Evolutionary conservation across 2,797 vertebrate species (phyloP).

Genomic region (Tympanoctomys barrerae): DNA sequence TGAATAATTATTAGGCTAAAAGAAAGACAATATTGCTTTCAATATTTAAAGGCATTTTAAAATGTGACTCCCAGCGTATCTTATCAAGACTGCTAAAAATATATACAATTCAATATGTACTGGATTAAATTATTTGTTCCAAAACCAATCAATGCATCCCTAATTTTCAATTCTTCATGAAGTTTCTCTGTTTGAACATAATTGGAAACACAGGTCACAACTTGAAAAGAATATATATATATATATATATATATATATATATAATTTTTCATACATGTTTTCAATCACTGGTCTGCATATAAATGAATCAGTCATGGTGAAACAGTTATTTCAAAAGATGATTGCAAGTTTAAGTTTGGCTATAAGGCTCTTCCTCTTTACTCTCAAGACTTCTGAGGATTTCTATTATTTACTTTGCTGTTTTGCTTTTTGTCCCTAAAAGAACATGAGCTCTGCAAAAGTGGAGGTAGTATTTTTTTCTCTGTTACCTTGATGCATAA

Average conservation of each 20-base stretch:
- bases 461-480: background rate
- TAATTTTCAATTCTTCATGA: background rate
- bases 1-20: constrained; percentile 57
- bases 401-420: background rate
- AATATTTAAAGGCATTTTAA: constrained; percentile 41
- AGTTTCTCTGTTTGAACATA: background rate
- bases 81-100: constrained; percentile 17
- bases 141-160: background rate
- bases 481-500: background rate
- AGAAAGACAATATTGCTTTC: constrained; percentile 37
- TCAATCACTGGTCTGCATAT: background rate
- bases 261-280: background rate
- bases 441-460: background rate
- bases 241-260: background rate
- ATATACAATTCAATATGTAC: background rate
- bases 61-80: background rate
- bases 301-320: background rate
- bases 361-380: background rate
- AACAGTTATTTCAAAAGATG: constrained; percentile 14
- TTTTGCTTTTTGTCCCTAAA: background rate
- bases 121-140: background rate
- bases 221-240: background rate
- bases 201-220: background rate
- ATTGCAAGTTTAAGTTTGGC: background rate
- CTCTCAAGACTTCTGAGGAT: background rate